Percentiles rank a stretch among this genome's conserved stretches.
These are phyloP conservation scores for Bombylius discolor DNA, from an alignment of 2,888 invertebrate species.

Conservation along the genomic window DNA sequence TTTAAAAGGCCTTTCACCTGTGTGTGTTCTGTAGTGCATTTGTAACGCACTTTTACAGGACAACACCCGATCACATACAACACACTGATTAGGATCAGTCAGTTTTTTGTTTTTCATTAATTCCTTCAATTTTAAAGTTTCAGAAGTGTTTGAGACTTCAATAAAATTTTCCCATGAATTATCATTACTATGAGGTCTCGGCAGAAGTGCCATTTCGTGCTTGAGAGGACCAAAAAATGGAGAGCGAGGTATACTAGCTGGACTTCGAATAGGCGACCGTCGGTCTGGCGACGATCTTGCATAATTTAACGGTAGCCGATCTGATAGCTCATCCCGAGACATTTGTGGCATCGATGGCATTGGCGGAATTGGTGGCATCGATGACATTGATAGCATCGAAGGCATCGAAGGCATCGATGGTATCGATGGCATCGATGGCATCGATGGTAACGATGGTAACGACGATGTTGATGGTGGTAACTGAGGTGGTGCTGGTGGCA, in stretches of 20 bases:
- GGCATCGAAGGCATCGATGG: conserved; percentile 26
- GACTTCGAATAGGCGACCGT: conserved; percentile 32
- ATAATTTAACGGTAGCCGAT: conserved; percentile 25
- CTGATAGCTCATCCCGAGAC: conserved; percentile 25
- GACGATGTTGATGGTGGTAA: conserved; percentile 22
- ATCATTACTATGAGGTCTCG: conserved; percentile 82
- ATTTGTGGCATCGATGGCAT: conserved; percentile 27
- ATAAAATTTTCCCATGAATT: conserved; percentile 97
- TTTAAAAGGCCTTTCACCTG: conserved; percentile 64
- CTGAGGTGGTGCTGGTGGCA: conserved; percentile 29
- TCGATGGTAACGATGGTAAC: not conserved
- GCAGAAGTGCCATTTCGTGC: conserved; percentile 38
- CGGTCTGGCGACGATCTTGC: conserved; percentile 31
- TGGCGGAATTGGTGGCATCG: conserved; percentile 35
- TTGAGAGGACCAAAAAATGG: conserved; percentile 35
- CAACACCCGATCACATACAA: conserved; percentile 90
- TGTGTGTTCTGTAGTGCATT: conserved; percentile 73
- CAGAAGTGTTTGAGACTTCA: conserved; percentile 76
- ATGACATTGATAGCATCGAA: conserved; percentile 31
- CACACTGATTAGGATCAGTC: conserved; percentile 96
- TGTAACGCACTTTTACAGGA: conserved; percentile 95
- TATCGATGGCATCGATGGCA: not conserved
- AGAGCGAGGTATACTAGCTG: conserved; percentile 32
- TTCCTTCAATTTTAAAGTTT: conserved; percentile 91
- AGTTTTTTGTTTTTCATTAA: conserved; percentile 94